Base-by-base conservation (phyloP, 2,888 invertebrate genomes). In the Polymixis lichenea region DNA sequence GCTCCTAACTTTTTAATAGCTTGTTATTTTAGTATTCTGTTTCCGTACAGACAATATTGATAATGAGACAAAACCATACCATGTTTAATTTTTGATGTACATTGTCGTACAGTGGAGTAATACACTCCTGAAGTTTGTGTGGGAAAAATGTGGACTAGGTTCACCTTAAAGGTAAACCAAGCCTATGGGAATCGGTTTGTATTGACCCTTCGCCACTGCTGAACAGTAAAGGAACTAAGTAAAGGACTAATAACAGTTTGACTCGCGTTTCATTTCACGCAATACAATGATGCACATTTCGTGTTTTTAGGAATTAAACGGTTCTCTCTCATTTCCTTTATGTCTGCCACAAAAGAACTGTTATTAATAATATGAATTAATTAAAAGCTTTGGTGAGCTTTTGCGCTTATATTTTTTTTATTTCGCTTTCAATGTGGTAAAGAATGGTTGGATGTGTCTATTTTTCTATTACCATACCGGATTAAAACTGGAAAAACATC, bases 401-500 rank as follows among this genome's bases (percentile, higher is more conserved):
- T 81, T 22, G 65, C 65, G 68, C 25, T 60, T 65, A 58, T 80
- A 79, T 56, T 71, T 79, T n/a, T 87, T 78, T 82, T 75, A 88
- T 82, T 82, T 87, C 71, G 61, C 75, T 80, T 83, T 83, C 83
- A 86, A 83, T 84, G 79, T 77, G 75, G 82, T 71, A 80, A 85
- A 86, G 81, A 87, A 83, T 75, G 71, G 80, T 84, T 78, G 82
- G 85, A 87, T 83, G 78, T 85, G 82, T 86, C 83, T 83, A 88
- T 89, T 90, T 89, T 89, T 89, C 88, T 90, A 86, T 87, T 88
- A 88, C 84, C 83, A 85, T 88, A 88, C 85, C 84, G 88, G 89
- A 91, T 92, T 91, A 90, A 89, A 86, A 91, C 85, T 91, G 88
- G 89, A 88, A 90, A 90, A 90, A 85, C 90, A 87, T 89, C 89